Percentiles rank a stretch among this genome's conserved stretches.
These are phyloP conservation scores for Embidobia sp. DNA, from an alignment of 2,888 invertebrate genomes.

Conservation along the genomic window DNA sequence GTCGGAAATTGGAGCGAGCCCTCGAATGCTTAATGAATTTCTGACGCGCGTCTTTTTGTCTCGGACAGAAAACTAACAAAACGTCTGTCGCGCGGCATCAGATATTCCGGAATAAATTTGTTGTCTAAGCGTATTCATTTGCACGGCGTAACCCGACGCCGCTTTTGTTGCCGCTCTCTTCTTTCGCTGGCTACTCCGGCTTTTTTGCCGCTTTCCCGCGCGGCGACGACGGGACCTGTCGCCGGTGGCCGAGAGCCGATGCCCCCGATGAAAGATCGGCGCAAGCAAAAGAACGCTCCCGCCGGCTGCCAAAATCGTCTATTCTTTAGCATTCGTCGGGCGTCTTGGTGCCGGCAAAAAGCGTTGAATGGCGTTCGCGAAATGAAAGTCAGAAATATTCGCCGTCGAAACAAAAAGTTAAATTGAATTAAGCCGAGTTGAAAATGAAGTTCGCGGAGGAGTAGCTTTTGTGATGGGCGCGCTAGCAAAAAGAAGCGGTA, in stretches of 20 bases:
- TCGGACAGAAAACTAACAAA: conserved; percentile 10
- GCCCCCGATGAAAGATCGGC: background rate
- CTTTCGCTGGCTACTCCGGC: background rate
- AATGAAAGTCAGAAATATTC: conserved; percentile 43
- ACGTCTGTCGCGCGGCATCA: conserved; percentile 15
- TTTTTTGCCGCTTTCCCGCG: conserved; percentile 19
- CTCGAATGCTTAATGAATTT: conserved; percentile 26
- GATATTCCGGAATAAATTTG: conserved; percentile 42
- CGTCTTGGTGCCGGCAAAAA: background rate
- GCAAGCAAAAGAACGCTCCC: background rate
- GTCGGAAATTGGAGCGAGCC: conserved; percentile 30
- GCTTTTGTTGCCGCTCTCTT: conserved; percentile 7
- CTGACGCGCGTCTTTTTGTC: conserved; percentile 32
- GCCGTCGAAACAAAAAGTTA: conserved; percentile 42
- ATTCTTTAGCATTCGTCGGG: background rate
- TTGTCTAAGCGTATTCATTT: conserved; percentile 40
- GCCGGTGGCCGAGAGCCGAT: too few species aligned
- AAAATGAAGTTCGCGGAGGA: conserved; percentile 32
- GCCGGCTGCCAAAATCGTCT: conserved; percentile 19
- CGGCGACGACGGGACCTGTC: too few species aligned
- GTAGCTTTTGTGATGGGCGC: conserved; percentile 23
- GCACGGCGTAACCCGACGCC: conserved; percentile 22
- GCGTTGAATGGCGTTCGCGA: background rate
- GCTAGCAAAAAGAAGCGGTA: conserved; percentile 19
- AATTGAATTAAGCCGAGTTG: conserved; percentile 45